Conservation (phyloP, 2,113 vertebrate species). For the Oceanites oceanicus region DNA sequence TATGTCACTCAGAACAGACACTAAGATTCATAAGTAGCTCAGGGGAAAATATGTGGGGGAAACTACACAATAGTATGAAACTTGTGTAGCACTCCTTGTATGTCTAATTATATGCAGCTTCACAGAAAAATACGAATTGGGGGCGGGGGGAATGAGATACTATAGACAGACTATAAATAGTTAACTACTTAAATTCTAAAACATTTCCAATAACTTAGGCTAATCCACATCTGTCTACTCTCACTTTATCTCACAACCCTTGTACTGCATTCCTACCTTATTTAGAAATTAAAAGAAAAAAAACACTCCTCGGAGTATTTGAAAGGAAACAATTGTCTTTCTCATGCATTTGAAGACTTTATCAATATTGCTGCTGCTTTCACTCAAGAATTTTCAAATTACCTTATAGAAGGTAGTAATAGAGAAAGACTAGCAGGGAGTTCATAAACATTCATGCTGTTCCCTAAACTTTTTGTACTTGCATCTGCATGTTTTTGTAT, state of each 20-base stretch:
- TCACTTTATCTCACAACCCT: neutral
- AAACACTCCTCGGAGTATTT: neutral
- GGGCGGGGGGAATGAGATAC: neutral
- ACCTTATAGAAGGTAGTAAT: neutral
- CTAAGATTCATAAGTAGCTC: neutral
- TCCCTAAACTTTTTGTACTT: neutral
- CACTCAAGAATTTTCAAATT: neutral
- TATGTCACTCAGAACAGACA: neutral
- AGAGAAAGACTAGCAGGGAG: neutral
- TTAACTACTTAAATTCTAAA: neutral
- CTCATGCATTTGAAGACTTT: neutral
- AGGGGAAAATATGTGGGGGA: neutral
- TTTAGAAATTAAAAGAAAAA: neutral
- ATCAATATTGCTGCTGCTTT: neutral
- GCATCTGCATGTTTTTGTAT: neutral
- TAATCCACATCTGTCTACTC: neutral
- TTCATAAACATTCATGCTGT: neutral
- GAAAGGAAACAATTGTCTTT: neutral
- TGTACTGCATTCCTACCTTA: neutral
- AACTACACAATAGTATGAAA: neutral
- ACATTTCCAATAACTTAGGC: neutral
- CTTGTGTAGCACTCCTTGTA: no score
- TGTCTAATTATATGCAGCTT: neutral
- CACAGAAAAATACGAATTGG: neutral
- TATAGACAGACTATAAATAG: neutral